Conservation (phyloP, 1,140 invertebrate genomes). For the Pentalonia nigronervosa region DNA sequence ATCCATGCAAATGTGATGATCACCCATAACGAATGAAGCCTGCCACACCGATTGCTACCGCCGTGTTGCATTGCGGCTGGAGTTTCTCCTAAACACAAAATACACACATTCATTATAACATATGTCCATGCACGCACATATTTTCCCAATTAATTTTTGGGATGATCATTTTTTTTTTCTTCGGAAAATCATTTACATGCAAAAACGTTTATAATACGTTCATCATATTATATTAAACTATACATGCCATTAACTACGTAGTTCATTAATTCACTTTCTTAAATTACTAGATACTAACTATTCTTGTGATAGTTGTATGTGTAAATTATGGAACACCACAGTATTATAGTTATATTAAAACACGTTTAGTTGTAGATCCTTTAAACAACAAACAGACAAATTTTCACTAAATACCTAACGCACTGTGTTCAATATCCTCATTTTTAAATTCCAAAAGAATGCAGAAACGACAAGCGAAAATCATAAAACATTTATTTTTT, state of each 20-base stretch:
- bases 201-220: background rate
- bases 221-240: background rate
- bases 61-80: slow-evolving; percentile 87
- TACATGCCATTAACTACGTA: background rate
- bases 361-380: background rate
- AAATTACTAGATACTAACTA: background rate
- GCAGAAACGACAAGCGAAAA: background rate
- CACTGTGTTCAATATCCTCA: background rate
- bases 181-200: background rate
- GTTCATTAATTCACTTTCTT: background rate
- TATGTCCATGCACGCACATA: background rate
- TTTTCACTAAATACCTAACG: background rate
- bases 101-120: background rate
- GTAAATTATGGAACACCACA: background rate
- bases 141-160: background rate
- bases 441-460: background rate
- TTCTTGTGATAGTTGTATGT: background rate
- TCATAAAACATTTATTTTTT: background rate
- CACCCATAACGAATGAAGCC: slow-evolving; percentile 50
- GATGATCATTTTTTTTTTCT: background rate
- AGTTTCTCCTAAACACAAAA: slow-evolving; percentile 75
- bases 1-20: slow-evolving; percentile 50
- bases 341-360: background rate
- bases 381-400: background rate
- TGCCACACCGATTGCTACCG: slow-evolving; percentile 53